Conservation (phyloP, 2,797 vertebrate species). For the Apodemus agrarius region DNA sequence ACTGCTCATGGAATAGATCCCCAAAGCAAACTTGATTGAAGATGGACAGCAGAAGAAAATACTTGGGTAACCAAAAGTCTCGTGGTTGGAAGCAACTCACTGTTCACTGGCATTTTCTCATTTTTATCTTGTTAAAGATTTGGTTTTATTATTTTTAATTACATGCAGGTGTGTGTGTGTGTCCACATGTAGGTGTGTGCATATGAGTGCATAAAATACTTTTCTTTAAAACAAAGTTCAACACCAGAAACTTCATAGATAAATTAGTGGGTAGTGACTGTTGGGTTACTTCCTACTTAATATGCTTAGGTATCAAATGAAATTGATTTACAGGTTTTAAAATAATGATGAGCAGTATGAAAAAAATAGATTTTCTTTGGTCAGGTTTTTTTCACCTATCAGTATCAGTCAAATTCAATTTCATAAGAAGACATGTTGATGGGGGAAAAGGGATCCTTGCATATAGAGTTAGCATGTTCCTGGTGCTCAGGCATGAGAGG, state of each 20-base stretch:
- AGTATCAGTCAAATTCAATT: slow-evolving; percentile 25
- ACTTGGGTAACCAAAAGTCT: not conserved
- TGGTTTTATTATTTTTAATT: not conserved
- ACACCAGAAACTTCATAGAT: slow-evolving; percentile 16
- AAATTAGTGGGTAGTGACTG: not conserved
- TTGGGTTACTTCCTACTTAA: slow-evolving; percentile 37
- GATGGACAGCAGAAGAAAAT: slow-evolving; percentile 38
- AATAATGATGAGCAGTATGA: slow-evolving; percentile 49
- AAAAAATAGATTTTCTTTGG: slow-evolving; percentile 59
- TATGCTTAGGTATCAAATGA: not conserved
- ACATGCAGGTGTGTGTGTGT: not conserved
- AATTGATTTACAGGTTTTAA: slow-evolving; percentile 50
- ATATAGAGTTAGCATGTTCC: not conserved
- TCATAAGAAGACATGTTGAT: not conserved
- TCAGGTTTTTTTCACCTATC: slow-evolving; percentile 26
- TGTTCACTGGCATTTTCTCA: slow-evolving; percentile 27
- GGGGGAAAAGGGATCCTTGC: not conserved
- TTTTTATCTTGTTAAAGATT: not conserved
- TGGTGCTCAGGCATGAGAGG: not conserved
- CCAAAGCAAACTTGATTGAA: not conserved
- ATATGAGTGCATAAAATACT: not conserved
- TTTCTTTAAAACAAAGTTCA: slow-evolving; percentile 51
- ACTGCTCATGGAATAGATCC: not conserved
- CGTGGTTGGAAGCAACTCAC: not conserved
- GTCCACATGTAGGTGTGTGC: not conserved